Percentiles rank a stretch among this genome's conserved stretches.
Evolutionary conservation across 2,797 vertebrate genomes (phyloP).

Genomic region (Phalloptychus januarius): DNA sequence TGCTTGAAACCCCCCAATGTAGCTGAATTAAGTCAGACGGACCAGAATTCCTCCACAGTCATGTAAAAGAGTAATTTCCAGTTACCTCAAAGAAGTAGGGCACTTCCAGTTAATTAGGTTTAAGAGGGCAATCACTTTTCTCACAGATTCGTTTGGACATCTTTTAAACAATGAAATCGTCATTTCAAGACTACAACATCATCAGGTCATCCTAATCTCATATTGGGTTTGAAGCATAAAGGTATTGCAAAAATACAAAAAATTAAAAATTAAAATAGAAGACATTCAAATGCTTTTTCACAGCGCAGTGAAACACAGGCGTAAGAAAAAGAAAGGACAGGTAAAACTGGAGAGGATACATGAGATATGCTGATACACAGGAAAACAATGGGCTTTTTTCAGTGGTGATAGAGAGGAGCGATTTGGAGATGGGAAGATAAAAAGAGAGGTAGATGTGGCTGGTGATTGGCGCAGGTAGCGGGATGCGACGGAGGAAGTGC

Average conservation of each 20-base stretch:
- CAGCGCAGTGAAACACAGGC: conserved; percentile 2
- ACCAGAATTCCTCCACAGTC: not conserved
- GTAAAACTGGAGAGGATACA: conserved; percentile 56
- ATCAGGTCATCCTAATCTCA: not conserved
- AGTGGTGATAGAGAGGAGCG: conserved; percentile 70
- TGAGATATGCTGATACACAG: conserved; percentile 75
- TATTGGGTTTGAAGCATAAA: not conserved
- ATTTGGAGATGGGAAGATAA: conserved; percentile 80
- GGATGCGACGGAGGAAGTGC: conserved; percentile 79
- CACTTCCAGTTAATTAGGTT: not conserved
- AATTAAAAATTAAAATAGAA: conserved; percentile 2
- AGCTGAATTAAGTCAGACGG: not conserved
- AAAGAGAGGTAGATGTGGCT: conserved; percentile 68
- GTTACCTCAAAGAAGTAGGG: not conserved
- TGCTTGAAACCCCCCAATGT: not conserved
- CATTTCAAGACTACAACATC: not conserved
- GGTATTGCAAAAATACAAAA: not conserved
- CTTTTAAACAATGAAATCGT: not conserved
- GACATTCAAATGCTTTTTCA: not conserved
- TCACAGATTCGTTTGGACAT: not conserved
- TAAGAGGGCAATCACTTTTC: not conserved
- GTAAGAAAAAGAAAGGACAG: conserved; percentile 44
- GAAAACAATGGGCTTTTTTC: conserved; percentile 80
- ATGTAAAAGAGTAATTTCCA: not conserved
- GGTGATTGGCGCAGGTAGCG: conserved; percentile 74